These are phyloP conservation scores for Stegastes partitus DNA, from an alignment of 2,113 vertebrate species.

Conservation along the genomic window DNA sequence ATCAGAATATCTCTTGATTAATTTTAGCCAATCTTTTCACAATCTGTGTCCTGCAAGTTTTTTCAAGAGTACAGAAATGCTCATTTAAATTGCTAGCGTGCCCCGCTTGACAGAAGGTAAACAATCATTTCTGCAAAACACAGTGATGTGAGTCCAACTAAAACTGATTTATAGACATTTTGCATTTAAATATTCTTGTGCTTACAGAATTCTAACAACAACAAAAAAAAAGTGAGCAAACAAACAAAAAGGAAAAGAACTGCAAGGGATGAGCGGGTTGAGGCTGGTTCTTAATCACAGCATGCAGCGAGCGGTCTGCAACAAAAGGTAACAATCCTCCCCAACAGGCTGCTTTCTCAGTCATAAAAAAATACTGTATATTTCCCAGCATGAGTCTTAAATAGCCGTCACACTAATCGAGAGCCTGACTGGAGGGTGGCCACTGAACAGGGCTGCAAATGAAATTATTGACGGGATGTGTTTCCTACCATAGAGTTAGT, in stretches of 20 bases:
- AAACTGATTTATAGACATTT: too few species aligned
- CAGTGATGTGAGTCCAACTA: too few species aligned
- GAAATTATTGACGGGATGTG: slow-evolving; percentile 35
- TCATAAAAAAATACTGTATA: slow-evolving; percentile 50
- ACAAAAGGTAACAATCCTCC: background rate
- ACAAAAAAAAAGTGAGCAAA: too few species aligned
- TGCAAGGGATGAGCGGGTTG: background rate
- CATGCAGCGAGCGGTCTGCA: slow-evolving; percentile 9
- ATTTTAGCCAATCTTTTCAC: too few species aligned
- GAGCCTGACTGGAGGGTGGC: slow-evolving; percentile 26
- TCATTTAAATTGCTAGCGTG: too few species aligned
- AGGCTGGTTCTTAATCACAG: slow-evolving; percentile 14
- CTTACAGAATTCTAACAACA: too few species aligned
- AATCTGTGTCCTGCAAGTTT: too few species aligned
- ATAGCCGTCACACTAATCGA: slow-evolving; percentile 25
- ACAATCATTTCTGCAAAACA: too few species aligned
- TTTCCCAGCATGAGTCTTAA: slow-evolving; percentile 37
- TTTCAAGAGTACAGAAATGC: too few species aligned
- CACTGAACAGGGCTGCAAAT: slow-evolving; percentile 20
- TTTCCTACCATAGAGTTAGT: slow-evolving; percentile 11
- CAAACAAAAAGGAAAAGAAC: background rate
- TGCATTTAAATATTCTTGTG: too few species aligned
- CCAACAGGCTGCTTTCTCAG: slow-evolving; percentile 37
- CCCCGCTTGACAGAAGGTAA: too few species aligned
- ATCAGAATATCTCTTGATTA: too few species aligned